Evolutionary conservation across 2,888 invertebrate species (phyloP), one percentile per base, ranked within the genome.

Genomic region (Muscina levida): DNA sequence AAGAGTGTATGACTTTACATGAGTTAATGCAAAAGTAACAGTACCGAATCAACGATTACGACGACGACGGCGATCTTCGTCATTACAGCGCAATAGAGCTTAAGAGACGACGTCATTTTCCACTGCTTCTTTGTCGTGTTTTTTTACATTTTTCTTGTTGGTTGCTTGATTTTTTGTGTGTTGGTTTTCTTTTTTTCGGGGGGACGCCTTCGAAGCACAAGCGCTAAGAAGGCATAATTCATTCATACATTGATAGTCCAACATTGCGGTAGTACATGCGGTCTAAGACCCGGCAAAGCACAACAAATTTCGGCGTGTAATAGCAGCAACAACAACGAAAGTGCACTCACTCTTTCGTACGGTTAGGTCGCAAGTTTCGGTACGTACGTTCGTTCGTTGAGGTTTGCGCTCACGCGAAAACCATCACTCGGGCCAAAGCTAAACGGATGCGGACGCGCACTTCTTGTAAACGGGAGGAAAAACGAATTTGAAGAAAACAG

Each of bases 391-490:
- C 68, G 48, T 51, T 22, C 68, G 48, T n/a, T n/a, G n/a, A n/a
- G n/a, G 42, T 53, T 62, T 57, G 31, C 59, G 26, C 57, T 37
- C 59, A 39, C 59, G 11, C n/a, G 22, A 44, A 53, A 53, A 22
- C 53, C 53, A 22, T 62, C 62, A 13, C 59, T 72, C 72, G 77
- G 77, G 81, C 82, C 77, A 77, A 77, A 83, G 82, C 79, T 84
- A 82, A 83, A 85, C 84, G 84, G 85, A 84, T 81, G 83, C 86
- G 85, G 84, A 82, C 85, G 84, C 87, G 85, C 84, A 82, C 84
- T 85, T 87, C 85, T 86, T 87, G 85, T 87, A 86, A 87, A 85
- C 85, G 85, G 51, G 39, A 75, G 72, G 82, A 83, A 84, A 82
- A 51, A 74, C 56, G 62, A 80, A 76, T 48, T 57, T 57, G 42